Conservation (phyloP, 1,140 invertebrate species). For the Ostrea denselamellosa region DNA sequence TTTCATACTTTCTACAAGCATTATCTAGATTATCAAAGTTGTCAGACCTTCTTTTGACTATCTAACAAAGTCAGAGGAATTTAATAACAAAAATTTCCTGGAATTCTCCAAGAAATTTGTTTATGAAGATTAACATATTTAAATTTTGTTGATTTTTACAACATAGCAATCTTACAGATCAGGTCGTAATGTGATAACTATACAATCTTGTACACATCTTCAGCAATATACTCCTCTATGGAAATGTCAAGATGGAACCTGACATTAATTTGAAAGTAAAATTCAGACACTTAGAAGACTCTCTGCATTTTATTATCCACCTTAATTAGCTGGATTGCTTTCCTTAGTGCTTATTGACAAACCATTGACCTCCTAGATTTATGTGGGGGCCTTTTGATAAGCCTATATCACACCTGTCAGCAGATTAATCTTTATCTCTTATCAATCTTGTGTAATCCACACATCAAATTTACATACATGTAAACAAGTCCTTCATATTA, state of each 20-base stretch:
- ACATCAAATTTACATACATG: conserved; percentile 34
- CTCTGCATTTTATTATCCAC: background rate
- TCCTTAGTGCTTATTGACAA: background rate
- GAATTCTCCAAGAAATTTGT: too few species aligned
- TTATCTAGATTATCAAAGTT: too few species aligned
- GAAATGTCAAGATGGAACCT: background rate
- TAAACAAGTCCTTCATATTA: conserved; percentile 1
- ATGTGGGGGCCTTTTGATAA: background rate
- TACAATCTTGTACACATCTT: background rate
- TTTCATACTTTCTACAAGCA: too few species aligned
- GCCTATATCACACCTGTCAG: conserved; percentile 11
- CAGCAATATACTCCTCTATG: background rate
- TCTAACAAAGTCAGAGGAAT: too few species aligned
- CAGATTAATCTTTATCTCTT: conserved; percentile 18
- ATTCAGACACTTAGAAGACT: background rate
- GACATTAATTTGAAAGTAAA: background rate
- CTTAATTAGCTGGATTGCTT: background rate
- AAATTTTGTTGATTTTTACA: too few species aligned
- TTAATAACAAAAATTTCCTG: too few species aligned
- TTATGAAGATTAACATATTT: too few species aligned
- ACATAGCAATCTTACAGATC: background rate
- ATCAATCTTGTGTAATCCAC: conserved; percentile 29
- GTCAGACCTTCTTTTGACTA: too few species aligned
- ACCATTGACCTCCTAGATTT: background rate
- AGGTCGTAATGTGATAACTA: background rate